A percentile compares a stretch with the other conserved stretches of the same genome.
Conservation (phyloP, 53 echinoderm and acorn worm species). For the Stichopus horrens region DNA sequence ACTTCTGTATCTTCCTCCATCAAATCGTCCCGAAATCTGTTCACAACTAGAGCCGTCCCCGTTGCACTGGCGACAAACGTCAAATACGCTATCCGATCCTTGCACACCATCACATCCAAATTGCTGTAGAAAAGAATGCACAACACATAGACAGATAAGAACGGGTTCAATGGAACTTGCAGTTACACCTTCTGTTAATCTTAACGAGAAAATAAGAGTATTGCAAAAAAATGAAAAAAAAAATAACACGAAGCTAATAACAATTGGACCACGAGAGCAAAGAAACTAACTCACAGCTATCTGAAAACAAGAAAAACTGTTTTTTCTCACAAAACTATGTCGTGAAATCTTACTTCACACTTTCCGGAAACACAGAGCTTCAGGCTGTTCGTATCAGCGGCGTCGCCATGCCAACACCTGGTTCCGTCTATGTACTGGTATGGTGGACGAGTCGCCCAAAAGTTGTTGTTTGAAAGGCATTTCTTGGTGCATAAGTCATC, state of each 20-base stretch:
- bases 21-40: constrained; percentile 14
- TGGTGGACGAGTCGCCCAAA: constrained; percentile 62
- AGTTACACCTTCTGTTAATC: neutral
- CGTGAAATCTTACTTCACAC: constrained; percentile 56
- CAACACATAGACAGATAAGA: neutral
- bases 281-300: neutral
- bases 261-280: neutral
- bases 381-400: constrained; percentile 43
- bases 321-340: neutral
- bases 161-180: neutral
- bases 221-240: neutral
- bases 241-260: too few species aligned
- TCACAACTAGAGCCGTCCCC: constrained; percentile 79
- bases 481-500: constrained; percentile 68
- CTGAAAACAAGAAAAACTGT: neutral
- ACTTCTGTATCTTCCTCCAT: constrained; percentile 44
- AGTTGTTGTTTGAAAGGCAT: constrained; percentile 65
- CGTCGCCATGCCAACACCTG: constrained; percentile 72
- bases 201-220: neutral
- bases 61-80: constrained; percentile 69
- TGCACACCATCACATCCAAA: constrained; percentile 84
- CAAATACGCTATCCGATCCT: constrained; percentile 60
- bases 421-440: constrained; percentile 70
- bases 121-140: constrained; percentile 43
- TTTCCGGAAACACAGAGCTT: constrained; percentile 72